Base-by-base conservation (phyloP, 2,888 invertebrate genomes). In the Heliconius cydno region DNA sequence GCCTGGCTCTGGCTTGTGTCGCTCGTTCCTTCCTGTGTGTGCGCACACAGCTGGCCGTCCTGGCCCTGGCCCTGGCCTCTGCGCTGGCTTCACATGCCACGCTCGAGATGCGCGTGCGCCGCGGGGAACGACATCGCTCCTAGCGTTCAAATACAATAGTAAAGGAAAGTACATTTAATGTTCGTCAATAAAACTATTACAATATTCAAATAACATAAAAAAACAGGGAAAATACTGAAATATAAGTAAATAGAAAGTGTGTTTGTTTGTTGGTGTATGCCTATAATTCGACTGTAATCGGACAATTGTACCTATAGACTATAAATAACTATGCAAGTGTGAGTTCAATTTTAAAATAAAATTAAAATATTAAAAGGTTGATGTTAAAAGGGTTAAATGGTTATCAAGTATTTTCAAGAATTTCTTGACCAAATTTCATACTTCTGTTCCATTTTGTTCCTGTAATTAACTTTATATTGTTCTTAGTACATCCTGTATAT, bases 1-100 rank as follows among this genome's bases (percentile, higher is more conserved):
- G 97, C 3, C 89, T 97, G 80, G 96, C 96, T 13, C 87, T 96
- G 0, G 96, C 96, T 13, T 97, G 97, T 86, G 94, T 94, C 0
- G 96, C 96, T 68, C 96, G 97, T 65, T 96, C 96, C 77, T 88
- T 95, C 75, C 92, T 97, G 70, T 97, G 97, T 86, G 92, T 94
- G 86, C 86, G 95, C 86, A 84, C 95, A 84, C 93, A 95, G 87
- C 87, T 94, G 81, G 87, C 94, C 73, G 88, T 91, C 78, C 86
- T 96, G 78, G 93, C 92, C 0, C 88, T 89, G 0, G 90, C 96
- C 83, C 93, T 96, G 52, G 86, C 90, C 46, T 89, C 91, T 22
- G 92, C 93, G 41, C 86, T 93, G 1, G 90, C 90, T 0, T 87
- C 94, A 9, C 92, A 96, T 75, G 88, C 88, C 4, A 90, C 90